Evolutionary conservation across 2,888 invertebrate genomes (phyloP), one percentile per base, ranked within the genome.

Genomic region (Capitulum mitella): DNA sequence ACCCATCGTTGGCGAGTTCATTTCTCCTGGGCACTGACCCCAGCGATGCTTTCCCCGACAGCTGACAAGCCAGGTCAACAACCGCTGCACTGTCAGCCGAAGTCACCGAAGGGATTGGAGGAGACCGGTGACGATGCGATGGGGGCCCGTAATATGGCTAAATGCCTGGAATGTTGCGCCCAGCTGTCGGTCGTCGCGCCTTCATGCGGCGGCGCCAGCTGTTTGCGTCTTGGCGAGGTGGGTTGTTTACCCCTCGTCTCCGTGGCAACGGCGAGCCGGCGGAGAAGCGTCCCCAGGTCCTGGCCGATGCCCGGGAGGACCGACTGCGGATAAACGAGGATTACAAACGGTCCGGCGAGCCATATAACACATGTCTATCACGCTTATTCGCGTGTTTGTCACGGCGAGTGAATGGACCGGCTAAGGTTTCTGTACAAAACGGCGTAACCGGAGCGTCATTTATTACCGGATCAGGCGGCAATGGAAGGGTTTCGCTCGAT

Each of bases 311-410:
- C 51, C 2, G 51, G 1, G 51, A n/a, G 22, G 51, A 22, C 51
- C 51, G 51, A 22, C 51, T 5, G n/a, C 8, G 51, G 51, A 51
- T 51, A 16, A 51, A 6, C 19, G 51, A 5, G 51, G 51, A 51
- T 51, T 51, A 51, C 51, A 16, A 51, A 22, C 58, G 58, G 58
- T 29, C 58, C n/a, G 58, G n/a, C 3, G 29, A 32, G 16, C 64
- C 64, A 10, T 34, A 32, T 34, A 64, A 34, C 34, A 32, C 64
- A 34, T 64, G 64, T 64, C 64, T 64, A 64, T 64, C 64, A 34
- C 19, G 64, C 34, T 64, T 34, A 64, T 64, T 12, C 34, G 32
- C 64, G 64, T 64, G 64, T 64, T 64, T 64, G 64, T 64, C 64
- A 19, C 64, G 34, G 16, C 14, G 16, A 14, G 64, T 34, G 34